A percentile compares a stretch with the other conserved stretches of the same genome.
Evolutionary conservation across 1,140 invertebrate genomes (phyloP).

Genomic region (Drosophila kepulauana): DNA sequence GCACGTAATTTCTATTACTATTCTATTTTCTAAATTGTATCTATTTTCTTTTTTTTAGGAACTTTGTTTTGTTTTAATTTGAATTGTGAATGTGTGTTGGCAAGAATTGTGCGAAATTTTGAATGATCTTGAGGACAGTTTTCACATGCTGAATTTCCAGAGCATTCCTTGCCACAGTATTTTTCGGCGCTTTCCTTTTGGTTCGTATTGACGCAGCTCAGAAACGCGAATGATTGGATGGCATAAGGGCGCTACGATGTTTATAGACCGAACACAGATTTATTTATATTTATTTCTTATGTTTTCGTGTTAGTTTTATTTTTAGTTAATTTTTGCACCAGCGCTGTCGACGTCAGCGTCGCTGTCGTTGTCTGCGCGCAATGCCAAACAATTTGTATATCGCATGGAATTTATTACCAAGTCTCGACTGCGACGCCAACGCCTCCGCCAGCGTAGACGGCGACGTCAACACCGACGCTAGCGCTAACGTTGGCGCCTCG

Average conservation of each 20-base stretch:
- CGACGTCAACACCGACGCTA: conserved; percentile 26
- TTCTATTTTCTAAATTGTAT: neutral
- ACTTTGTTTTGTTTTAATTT: conserved; percentile 6
- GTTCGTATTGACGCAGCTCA: conserved; percentile 50
- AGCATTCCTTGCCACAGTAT: neutral
- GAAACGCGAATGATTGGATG: conserved; percentile 68
- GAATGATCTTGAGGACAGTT: conserved; percentile 36
- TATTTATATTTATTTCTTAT: conserved; percentile 4
- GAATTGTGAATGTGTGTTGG: conserved; percentile 39
- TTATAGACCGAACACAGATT: conserved; percentile 60
- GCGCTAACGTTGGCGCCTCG: conserved; percentile 26
- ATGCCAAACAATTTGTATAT: conserved; percentile 76
- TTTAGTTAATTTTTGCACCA: conserved; percentile 55
- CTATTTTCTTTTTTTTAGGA: conserved; percentile 18
- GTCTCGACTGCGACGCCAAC: conserved; percentile 1
- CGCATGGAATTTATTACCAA: conserved; percentile 72
- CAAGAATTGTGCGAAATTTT: conserved; percentile 67
- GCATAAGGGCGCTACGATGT: conserved; percentile 73
- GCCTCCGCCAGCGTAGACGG: neutral
- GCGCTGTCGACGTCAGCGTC: conserved; percentile 54
- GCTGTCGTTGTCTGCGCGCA: conserved; percentile 56
- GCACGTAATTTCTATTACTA: conserved; percentile 3
- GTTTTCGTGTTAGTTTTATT: neutral
- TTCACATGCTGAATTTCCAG: conserved; percentile 37
- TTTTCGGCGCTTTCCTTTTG: conserved; percentile 38